These are phyloP conservation scores for Cheirogaleus medius DNA, from an alignment of 2,113 vertebrate genomes.

Conservation along the genomic window DNA sequence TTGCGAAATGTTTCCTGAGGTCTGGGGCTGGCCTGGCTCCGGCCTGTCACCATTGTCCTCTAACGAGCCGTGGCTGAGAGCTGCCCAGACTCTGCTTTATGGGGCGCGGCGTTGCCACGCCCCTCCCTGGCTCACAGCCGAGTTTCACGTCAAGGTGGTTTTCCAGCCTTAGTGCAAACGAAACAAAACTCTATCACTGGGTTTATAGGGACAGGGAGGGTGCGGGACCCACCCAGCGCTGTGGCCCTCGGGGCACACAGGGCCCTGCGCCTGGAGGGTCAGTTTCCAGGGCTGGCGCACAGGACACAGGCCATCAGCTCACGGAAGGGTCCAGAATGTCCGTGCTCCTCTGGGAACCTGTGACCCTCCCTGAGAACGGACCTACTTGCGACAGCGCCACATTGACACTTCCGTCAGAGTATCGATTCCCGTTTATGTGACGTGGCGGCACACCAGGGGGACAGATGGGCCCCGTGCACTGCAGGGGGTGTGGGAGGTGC, in stretches of 20 bases:
- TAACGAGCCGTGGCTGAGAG: not conserved
- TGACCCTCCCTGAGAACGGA: too few relatives aligned
- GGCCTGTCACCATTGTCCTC: not conserved
- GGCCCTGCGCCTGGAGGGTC: not conserved
- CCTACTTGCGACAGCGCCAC: not conserved
- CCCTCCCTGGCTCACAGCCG: not conserved
- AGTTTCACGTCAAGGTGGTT: not conserved
- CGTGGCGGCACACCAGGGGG: not conserved
- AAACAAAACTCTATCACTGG: constrained; percentile 4
- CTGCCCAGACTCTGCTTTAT: not conserved
- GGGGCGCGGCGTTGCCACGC: rapidly evolving
- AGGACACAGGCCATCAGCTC: not conserved
- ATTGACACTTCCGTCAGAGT: not conserved
- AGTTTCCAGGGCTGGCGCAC: not conserved
- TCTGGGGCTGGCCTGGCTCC: not conserved
- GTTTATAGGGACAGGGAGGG: rapidly evolving
- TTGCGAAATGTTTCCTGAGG: not conserved
- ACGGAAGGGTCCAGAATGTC: too few relatives aligned
- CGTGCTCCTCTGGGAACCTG: too few relatives aligned
- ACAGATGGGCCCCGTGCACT: too few relatives aligned
- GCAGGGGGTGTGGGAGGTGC: too few relatives aligned
- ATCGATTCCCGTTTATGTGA: not conserved
- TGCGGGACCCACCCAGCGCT: not conserved
- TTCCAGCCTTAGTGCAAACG: not conserved
- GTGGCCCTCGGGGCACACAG: rapidly evolving